phyloP scores from a whole-genome alignment of 2,113 vertebrate species.

The Mungos mungo region DNA sequence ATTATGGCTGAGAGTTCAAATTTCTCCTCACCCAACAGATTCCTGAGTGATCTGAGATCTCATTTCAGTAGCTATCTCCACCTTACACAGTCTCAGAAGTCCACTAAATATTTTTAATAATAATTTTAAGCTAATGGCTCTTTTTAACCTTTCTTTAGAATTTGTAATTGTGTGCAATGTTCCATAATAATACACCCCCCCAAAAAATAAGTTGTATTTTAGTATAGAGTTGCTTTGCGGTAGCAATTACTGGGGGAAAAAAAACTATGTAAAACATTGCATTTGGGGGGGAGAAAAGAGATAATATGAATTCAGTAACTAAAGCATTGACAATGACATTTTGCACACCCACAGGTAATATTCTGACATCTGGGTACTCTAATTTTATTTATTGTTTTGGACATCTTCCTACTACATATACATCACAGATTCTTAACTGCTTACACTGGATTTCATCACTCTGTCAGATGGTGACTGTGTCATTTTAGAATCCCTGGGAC shows the following conservation, averaged over 20 bases:
- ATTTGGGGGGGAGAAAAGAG: not conserved
- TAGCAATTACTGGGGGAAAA: not conserved
- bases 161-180: not conserved
- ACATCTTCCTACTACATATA: not conserved
- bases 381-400: slow-evolving; percentile 36
- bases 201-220: not conserved
- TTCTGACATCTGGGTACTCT: not conserved
- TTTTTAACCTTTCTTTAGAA: not conserved
- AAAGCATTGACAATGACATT: not conserved
- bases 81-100: not conserved
- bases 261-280: not conserved
- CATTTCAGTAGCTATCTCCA: not conserved
- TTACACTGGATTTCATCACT: not conserved
- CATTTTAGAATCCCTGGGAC: not conserved
- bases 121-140: not conserved
- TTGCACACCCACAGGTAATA: not conserved
- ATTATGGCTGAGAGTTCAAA: slow-evolving; percentile 26
- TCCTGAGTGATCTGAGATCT: not conserved
- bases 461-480: not conserved
- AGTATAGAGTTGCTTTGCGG: not conserved
- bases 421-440: not conserved
- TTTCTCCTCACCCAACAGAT: slow-evolving; percentile 9
- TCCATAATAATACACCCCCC: not conserved
- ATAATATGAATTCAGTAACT: not conserved
- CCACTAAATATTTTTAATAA: not conserved